Percentiles rank a stretch among this genome's conserved stretches.
Conservation (phyloP, 53 echinoderm and acorn worm genomes). For the Antedon mediterranea region DNA sequence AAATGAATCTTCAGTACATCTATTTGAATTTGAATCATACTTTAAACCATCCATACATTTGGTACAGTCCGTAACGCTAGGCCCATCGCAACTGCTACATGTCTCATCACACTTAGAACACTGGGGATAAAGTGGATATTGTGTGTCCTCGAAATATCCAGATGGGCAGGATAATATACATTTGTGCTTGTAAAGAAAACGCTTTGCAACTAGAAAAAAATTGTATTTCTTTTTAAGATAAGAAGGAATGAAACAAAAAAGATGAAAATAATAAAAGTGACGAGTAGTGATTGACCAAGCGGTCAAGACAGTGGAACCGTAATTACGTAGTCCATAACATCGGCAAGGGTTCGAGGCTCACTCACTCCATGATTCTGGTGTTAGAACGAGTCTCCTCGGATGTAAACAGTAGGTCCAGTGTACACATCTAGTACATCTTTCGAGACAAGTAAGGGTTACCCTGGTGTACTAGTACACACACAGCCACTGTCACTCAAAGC, state of each 20-base stretch:
- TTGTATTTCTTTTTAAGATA: constrained; percentile 14
- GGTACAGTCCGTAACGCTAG: neutral
- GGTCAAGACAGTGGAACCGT: no score
- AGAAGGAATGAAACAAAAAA: constrained; percentile 8
- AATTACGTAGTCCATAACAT: no score
- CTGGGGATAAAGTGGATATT: neutral
- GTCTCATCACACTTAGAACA: constrained; percentile 1
- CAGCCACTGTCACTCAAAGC: no score
- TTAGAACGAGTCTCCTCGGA: no score
- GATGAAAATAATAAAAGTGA: neutral
- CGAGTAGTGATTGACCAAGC: neutral
- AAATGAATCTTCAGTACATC: neutral
- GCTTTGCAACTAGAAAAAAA: neutral
- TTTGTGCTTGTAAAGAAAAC: constrained; percentile 3
- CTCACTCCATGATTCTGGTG: no score
- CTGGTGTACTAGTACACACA: no score
- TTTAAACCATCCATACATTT: neutral
- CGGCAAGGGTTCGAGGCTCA: no score
- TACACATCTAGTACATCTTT: no score
- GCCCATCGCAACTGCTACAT: neutral
- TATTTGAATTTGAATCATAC: neutral
- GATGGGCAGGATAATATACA: constrained; percentile 15
- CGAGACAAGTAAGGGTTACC: no score
- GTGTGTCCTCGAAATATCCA: constrained; percentile 11
- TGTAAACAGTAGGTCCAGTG: no score